Evolutionary conservation across 2,113 vertebrate species (phyloP).

Genomic region (Natator depressus): DNA sequence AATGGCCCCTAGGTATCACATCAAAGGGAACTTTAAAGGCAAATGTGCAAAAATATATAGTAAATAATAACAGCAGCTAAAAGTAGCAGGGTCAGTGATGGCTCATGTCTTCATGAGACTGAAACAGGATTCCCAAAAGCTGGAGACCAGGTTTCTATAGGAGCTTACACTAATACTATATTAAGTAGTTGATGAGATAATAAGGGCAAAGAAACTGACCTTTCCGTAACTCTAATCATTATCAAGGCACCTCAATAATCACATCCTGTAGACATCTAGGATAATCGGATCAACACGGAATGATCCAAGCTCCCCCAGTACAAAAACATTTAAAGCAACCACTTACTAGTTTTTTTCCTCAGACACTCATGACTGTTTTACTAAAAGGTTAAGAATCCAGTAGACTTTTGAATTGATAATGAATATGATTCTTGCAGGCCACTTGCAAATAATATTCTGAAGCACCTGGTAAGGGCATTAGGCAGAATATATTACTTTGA

Average conservation of each 20-base stretch:
- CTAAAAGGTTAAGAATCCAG: background rate
- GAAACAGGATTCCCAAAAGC: background rate
- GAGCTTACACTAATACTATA: background rate
- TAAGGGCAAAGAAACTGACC: background rate
- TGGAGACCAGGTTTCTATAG: background rate
- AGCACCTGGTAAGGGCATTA: background rate
- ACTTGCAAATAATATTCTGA: slow-evolving; percentile 9
- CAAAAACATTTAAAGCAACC: background rate
- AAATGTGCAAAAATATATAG: background rate
- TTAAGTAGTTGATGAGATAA: background rate
- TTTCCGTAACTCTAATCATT: background rate
- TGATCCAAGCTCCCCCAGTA: background rate
- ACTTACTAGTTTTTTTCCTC: background rate
- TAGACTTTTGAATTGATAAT: background rate
- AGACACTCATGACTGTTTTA: background rate
- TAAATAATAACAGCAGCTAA: background rate
- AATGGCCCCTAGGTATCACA: background rate
- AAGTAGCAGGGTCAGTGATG: background rate
- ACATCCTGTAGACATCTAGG: background rate
- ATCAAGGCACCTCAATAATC: background rate
- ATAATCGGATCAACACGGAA: background rate
- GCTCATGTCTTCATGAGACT: background rate
- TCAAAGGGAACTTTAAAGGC: background rate
- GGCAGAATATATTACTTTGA: background rate
- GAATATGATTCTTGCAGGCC: background rate